Conservation (phyloP, 2,113 vertebrate species). For the Callionymus lyra region DNA sequence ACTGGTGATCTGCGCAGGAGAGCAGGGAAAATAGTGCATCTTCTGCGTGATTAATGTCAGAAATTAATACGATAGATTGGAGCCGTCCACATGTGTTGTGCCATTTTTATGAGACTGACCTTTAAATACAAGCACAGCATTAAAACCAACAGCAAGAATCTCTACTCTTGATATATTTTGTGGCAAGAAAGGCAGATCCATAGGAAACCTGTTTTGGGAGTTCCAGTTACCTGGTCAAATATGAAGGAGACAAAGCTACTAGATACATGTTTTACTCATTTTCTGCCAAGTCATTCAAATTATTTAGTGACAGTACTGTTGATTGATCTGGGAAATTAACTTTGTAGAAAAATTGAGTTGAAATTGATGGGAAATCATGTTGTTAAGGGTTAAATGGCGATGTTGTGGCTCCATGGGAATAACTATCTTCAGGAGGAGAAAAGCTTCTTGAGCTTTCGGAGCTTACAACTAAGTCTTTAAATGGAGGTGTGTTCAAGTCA, state of each 20-base stretch:
- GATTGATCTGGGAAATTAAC: neutral
- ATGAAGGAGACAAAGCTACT: no score
- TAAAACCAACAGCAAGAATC: constrained; percentile 3
- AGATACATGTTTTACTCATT: no score
- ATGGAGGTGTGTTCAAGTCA: no score
- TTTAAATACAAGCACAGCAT: constrained; percentile 10
- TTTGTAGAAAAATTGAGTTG: neutral
- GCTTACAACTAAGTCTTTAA: no score
- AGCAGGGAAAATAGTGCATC: constrained; percentile 8
- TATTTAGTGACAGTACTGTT: no score
- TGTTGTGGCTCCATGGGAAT: constrained; percentile 1
- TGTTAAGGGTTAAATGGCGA: constrained; percentile 11
- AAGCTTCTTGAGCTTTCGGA: no score
- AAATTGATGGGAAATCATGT: constrained; percentile 15
- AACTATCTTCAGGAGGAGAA: neutral
- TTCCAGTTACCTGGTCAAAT: no score
- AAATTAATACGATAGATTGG: constrained; percentile 4
- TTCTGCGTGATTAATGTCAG: constrained; percentile 18
- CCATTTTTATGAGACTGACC: constrained; percentile 2
- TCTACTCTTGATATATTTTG: constrained; percentile 3
- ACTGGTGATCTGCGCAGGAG: constrained; percentile 7
- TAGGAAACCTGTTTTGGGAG: no score
- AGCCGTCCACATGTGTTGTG: constrained; percentile 1
- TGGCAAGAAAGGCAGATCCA: no score
- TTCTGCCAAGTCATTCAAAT: no score